Percentiles rank a stretch among this genome's conserved stretches.
These are phyloP conservation scores for Oligia strigilis DNA, from an alignment of 2,888 invertebrate genomes.

Conservation along the genomic window DNA sequence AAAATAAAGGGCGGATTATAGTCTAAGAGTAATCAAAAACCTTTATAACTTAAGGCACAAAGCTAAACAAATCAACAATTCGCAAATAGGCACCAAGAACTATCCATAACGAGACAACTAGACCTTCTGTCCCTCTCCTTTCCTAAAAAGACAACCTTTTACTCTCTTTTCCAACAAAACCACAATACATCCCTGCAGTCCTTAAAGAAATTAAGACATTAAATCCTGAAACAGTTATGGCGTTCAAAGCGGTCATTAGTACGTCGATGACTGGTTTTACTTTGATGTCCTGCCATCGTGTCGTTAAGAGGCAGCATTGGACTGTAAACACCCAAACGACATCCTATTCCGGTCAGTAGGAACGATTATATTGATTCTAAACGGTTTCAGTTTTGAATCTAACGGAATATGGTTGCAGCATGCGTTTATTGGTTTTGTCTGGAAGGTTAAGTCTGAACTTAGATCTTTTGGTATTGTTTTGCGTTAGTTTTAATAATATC, in stretches of 20 bases:
- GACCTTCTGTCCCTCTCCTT: neutral
- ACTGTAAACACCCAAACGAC: constrained; percentile 73
- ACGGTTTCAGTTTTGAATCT: constrained; percentile 50
- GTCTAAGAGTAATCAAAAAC: too few species aligned
- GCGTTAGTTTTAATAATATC: neutral
- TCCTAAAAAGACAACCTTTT: neutral
- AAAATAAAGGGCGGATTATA: too few species aligned
- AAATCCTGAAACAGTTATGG: constrained; percentile 72
- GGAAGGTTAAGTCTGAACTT: neutral
- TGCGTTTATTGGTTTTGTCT: constrained; percentile 40
- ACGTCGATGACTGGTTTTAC: constrained; percentile 57
- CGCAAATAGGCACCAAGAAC: neutral
- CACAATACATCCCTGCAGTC: constrained; percentile 6
- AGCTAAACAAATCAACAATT: too few species aligned
- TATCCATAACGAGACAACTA: neutral
- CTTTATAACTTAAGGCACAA: too few species aligned
- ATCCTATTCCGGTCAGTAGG: constrained; percentile 71
- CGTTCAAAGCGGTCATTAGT: constrained; percentile 77
- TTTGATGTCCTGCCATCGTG: constrained; percentile 74
- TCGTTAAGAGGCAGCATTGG: constrained; percentile 68
- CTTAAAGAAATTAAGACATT: constrained; percentile 82
- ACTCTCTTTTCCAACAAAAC: constrained; percentile 3
- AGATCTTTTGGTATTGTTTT: neutral
- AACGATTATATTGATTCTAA: constrained; percentile 59
- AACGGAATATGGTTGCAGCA: constrained; percentile 40